phyloP scores from a whole-genome alignment of 2,797 vertebrate species.

The Spatula clypeata region DNA sequence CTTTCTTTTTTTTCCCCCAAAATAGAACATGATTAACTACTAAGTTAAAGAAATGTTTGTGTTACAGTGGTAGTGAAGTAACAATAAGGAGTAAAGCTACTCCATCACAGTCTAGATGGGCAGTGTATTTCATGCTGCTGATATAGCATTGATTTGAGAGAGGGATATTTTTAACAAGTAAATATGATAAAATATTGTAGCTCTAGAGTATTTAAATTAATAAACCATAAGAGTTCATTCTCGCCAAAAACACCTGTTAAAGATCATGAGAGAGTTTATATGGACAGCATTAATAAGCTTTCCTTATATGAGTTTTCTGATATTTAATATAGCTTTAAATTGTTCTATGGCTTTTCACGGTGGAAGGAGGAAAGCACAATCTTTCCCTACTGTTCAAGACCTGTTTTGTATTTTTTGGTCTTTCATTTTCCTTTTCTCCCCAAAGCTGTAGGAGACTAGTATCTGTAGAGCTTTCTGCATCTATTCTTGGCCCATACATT shows the following conservation, averaged over 20 bases:
- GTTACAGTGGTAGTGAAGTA: accelerated
- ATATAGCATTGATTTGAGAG: background rate
- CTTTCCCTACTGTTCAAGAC: background rate
- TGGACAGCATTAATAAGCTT: background rate
- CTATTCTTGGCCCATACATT: background rate
- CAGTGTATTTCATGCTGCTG: background rate
- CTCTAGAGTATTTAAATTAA: background rate
- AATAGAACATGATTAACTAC: background rate
- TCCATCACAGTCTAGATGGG: background rate
- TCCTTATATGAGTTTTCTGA: background rate
- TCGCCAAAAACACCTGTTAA: background rate
- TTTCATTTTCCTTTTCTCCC: background rate
- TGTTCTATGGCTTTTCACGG: background rate
- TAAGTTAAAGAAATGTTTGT: background rate
- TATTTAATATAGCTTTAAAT: background rate
- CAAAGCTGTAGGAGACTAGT: background rate
- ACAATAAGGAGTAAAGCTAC: background rate
- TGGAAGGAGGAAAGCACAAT: background rate
- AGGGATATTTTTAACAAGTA: background rate
- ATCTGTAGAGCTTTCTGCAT: background rate
- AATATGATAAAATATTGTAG: background rate
- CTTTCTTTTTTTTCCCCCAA: background rate
- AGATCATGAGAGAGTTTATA: background rate
- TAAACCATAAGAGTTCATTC: background rate
- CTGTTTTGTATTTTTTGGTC: background rate